Percentiles rank a stretch among this genome's conserved stretches.
Evolutionary conservation across 2,113 vertebrate species (phyloP).

Genomic region (Abramis brama): DNA sequence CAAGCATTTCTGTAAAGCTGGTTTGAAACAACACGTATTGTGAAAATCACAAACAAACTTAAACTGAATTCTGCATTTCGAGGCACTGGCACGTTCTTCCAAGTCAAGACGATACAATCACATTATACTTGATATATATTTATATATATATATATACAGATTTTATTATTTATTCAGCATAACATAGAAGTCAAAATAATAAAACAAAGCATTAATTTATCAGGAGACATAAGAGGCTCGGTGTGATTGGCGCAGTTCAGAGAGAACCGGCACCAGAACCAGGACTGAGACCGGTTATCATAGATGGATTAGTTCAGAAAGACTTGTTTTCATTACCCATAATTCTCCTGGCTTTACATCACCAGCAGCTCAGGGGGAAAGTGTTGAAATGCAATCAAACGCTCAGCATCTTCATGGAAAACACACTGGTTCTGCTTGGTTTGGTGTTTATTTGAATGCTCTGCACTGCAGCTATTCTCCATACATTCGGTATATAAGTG

Average conservation of each 20-base stretch:
- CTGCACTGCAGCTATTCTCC: not conserved
- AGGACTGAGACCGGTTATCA: slow-evolving; percentile 35
- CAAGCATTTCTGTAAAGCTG: too few relatives aligned
- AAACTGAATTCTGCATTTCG: too few relatives aligned
- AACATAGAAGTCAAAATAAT: slow-evolving; percentile 65
- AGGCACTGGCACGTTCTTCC: too few relatives aligned
- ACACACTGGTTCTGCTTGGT: not conserved
- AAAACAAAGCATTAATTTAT: slow-evolving; percentile 62
- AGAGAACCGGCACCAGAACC: slow-evolving; percentile 60
- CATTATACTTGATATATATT: slow-evolving; percentile 50
- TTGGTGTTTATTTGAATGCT: not conserved
- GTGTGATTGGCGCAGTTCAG: slow-evolving; percentile 50
- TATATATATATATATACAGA: slow-evolving; percentile 57
- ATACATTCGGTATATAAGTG: slow-evolving; percentile 25
- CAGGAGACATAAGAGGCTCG: slow-evolving; percentile 56
- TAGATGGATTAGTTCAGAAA: slow-evolving; percentile 60
- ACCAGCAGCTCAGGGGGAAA: not conserved
- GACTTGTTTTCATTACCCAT: not conserved
- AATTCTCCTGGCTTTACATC: not conserved
- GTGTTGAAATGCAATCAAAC: not conserved
- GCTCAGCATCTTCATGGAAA: slow-evolving; percentile 5
- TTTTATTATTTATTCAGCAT: slow-evolving; percentile 76
- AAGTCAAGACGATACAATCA: not conserved
- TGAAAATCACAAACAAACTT: too few relatives aligned
- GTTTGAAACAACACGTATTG: too few relatives aligned